Base-by-base conservation (phyloP, 1,140 invertebrate species). In the Drosophila eugracilis region DNA sequence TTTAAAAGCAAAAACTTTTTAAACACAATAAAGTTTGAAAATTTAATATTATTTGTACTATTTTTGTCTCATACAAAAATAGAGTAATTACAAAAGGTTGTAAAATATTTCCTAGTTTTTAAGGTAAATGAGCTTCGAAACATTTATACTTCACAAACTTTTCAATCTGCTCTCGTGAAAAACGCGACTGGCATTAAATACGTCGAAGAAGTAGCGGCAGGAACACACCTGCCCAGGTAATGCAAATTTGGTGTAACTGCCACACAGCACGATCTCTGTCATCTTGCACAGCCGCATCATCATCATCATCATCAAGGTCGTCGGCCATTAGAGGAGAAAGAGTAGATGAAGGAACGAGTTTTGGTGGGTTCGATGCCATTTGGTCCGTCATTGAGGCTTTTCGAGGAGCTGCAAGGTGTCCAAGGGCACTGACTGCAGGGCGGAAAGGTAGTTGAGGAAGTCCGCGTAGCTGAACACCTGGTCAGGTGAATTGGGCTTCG, bases 241-340 rank as follows among this genome's bases (percentile, higher is more conserved):
- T 73, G 69, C 66, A 60, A 71, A 71, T 73, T 44, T 60, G 66
- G 28, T 71, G 65, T 73, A 54, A 71, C 48, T 74, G 55, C 47
- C 47, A 45, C 57, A 24, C 37, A 39, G 57, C 36, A 72, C 44
- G 67, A 74, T 54, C 48, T 58, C 49, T 39, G 70, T 48, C 54
- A 72, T 53, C 26, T 24, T 60, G 54, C 59, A 32, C 54, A 63
- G 60, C 55, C 60, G 62, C 60, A 55, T 54, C 41, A 45, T 69
- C 59, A 50, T 52, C 52, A 59, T 34, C 55, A 50, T 48, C 52
- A 58, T 41, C 63, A 49, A 22, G 17, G 44, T 71, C 21, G 32
- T 26, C 5, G 17, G n/a, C 9, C 14, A 24, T 22, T 5, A 15
- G 22, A 21, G 24, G 21, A 36, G 32, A 9, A 21, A 12, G n/a